Percentiles rank a stretch among this genome's conserved stretches.
These are phyloP conservation scores for Clarias batrachus DNA, from an alignment of 2,113 vertebrate genomes.

Conservation along the genomic window DNA sequence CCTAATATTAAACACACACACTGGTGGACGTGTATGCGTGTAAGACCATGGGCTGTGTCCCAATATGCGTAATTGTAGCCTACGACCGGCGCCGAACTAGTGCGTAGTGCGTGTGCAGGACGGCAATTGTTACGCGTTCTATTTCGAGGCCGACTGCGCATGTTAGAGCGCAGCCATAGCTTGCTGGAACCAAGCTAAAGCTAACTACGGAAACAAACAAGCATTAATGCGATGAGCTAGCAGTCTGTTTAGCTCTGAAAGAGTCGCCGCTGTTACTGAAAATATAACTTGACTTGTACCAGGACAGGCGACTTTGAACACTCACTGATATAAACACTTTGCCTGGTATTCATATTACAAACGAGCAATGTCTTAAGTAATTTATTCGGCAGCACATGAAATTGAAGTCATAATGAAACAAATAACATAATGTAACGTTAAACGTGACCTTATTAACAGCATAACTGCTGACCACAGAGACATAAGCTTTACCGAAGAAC, in stretches of 20 bases:
- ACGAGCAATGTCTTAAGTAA: not conserved
- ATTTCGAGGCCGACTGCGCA: not conserved
- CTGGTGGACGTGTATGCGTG: conserved; percentile 48
- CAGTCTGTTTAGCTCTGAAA: not conserved
- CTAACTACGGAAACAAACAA: conserved; percentile 25
- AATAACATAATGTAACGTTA: not conserved
- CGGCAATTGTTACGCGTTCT: not conserved
- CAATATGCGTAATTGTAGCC: not conserved
- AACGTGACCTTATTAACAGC: conserved; percentile 13
- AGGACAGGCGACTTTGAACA: not conserved
- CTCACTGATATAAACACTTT: not conserved
- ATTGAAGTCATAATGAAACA: not conserved
- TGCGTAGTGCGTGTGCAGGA: not conserved
- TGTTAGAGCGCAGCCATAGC: conserved; percentile 10
- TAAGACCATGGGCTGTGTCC: conserved; percentile 34
- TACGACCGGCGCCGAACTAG: not conserved
- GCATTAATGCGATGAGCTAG: conserved; percentile 16
- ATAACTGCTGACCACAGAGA: conserved; percentile 50
- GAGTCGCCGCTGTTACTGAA: not conserved
- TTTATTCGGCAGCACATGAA: not conserved
- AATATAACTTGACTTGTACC: not conserved
- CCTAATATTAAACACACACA: conserved; percentile 42
- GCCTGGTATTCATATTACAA: not conserved
- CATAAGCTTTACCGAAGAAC: conserved; percentile 37
- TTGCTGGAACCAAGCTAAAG: not conserved